Percentiles rank a stretch among this genome's conserved stretches.
Conservation (phyloP, 2,797 vertebrate genomes). For the Arremon aurantiirostris region DNA sequence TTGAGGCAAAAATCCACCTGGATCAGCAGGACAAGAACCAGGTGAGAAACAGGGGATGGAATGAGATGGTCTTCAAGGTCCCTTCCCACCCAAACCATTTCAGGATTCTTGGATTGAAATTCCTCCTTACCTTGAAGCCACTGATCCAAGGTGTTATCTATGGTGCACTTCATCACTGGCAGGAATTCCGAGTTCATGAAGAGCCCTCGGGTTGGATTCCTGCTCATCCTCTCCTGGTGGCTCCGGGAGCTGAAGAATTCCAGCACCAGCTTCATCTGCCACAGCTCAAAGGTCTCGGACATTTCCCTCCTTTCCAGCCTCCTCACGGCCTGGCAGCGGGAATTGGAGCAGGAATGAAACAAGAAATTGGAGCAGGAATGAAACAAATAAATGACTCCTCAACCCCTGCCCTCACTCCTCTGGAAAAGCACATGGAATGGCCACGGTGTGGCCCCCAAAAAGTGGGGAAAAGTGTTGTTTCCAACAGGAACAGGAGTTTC, state of each 20-base stretch:
- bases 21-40: not conserved
- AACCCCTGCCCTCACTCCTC: not conserved
- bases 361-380: not conserved
- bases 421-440: not conserved
- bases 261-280: conserved; percentile 94
- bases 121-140: conserved; percentile 87
- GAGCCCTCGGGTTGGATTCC: conserved; percentile 74
- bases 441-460: rapidly evolving
- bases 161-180: conserved; percentile 91
- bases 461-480: rapidly evolving
- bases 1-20: not conserved
- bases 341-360: not conserved
- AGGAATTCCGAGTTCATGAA: conserved; percentile 93
- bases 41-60: not conserved
- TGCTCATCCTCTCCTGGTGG: conserved; percentile 78
- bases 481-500: not conserved
- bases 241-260: conserved; percentile 89
- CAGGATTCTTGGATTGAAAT: not conserved
- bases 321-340: conserved; percentile 78
- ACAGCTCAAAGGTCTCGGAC: conserved; percentile 88
- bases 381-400: not conserved
- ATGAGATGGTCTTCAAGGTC: not conserved
- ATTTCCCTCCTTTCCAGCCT: conserved; percentile 81
- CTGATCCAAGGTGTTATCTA: conserved; percentile 86
- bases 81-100: not conserved